Base-by-base conservation (phyloP, 2,888 invertebrate genomes). In the Agrotis ipsilon region DNA sequence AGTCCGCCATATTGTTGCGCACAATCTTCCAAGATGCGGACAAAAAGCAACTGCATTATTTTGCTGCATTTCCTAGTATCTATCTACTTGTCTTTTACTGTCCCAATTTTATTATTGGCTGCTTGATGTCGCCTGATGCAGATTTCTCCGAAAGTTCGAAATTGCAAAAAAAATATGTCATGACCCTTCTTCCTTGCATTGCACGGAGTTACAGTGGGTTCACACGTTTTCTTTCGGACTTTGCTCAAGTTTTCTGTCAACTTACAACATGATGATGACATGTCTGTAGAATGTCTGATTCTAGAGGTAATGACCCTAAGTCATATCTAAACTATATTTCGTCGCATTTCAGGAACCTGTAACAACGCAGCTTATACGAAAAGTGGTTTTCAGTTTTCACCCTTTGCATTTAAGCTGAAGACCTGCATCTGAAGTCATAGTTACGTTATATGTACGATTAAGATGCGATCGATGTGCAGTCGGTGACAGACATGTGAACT, bases 1-100 rank as follows among this genome's bases (percentile, higher is more conserved):
- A 73, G 46, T 63, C 57, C 58, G 52, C 46, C 54, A 54, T 27
- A 63, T 63, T 39, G 51, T 72, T 16, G 45, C 4, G 6, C 60
- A 39, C 39, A 39, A 39, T 24, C n/a, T 46, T 62, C 14, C 32
- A 5, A 63, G 18, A 24, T 73, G 46, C 46, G 45, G 13, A 27
- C 39, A 39, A 39, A 32, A 39, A 11, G 11, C 9, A 39, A 39
- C 39, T 9, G 14, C 14, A 19, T 19, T 49, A 13, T 49, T 19
- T 19, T 51, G 19, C 49, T 14, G 21, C 5, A 14, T 14, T 49
- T 49, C 13, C 19, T 14, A 14, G 5, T 21, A 1, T 11, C 9
- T 39, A 11, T 11, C 39, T 9, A 11, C 39, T n/a, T n/a, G 39
- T 39, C 27, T 18, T 27, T 5, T 54, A 2, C n/a, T 27, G 54